Conservation (phyloP, 1,140 invertebrate genomes). For the Drosophila micromelanica region DNA sequence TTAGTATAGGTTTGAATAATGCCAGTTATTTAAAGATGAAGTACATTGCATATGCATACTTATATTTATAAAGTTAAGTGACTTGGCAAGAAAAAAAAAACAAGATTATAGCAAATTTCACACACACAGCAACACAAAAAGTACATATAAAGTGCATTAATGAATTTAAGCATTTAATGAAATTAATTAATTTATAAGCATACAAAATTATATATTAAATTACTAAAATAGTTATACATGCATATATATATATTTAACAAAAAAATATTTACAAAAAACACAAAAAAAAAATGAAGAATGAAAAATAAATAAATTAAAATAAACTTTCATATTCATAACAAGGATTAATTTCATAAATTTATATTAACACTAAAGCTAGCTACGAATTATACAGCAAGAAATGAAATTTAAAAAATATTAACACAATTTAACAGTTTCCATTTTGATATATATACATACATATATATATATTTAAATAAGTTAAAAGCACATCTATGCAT, state of each 20-base stretch:
- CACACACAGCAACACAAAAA: constrained; percentile 81
- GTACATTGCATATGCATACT: constrained; percentile 29
- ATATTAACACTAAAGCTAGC: constrained; percentile 36
- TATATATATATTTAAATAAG: neutral
- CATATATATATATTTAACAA: constrained; percentile 55
- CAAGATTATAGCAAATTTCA: constrained; percentile 66
- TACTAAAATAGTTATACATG: constrained; percentile 26
- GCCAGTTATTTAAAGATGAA: constrained; percentile 16
- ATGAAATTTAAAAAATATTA: constrained; percentile 9
- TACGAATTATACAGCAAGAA: constrained; percentile 36
- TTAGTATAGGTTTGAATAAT: constrained; percentile 56
- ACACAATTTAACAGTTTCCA: constrained; percentile 19
- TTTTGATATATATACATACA: constrained; percentile 41
- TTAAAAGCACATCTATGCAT: too few species aligned
- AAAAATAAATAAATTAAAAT: constrained; percentile 12
- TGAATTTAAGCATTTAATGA: constrained; percentile 82
- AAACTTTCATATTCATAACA: constrained; percentile 29
- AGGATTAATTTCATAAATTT: constrained; percentile 32
- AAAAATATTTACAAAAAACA: constrained; percentile 40
- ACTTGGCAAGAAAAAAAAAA: constrained; percentile 28
- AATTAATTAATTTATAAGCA: constrained; percentile 81
- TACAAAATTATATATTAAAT: constrained; percentile 47
- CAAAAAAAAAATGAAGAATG: neutral
- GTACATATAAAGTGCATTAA: constrained; percentile 83
- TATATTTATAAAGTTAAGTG: constrained; percentile 55